phyloP scores from a whole-genome alignment of 2,113 vertebrate genomes.

The Macrotis lagotis region DNA sequence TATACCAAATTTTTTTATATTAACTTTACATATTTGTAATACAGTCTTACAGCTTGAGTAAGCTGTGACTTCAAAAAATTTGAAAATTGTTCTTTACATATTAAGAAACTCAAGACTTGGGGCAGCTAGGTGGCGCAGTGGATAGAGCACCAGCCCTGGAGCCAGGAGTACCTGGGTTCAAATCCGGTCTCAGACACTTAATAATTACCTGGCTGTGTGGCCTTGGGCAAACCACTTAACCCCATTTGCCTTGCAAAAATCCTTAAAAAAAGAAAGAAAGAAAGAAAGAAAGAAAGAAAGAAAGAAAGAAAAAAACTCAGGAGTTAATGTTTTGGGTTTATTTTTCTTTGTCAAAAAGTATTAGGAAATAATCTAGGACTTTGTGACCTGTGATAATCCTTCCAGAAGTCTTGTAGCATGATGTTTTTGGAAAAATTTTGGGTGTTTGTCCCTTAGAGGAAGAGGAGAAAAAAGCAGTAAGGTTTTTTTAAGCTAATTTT shows the following conservation, averaged over 20 bases:
- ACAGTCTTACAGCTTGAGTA: background rate
- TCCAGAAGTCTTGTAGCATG: constrained; percentile 57
- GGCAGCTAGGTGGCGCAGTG: too few species aligned
- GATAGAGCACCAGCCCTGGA: too few species aligned
- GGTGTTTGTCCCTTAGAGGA: constrained; percentile 59
- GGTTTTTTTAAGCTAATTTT: constrained; percentile 61
- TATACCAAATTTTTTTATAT: background rate
- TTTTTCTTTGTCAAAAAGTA: background rate
- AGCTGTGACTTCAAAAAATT: constrained; percentile 40
- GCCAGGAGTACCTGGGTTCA: too few species aligned
- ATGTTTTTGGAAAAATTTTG: constrained; percentile 56
- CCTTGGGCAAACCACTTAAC: too few species aligned
- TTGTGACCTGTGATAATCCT: constrained; percentile 52
- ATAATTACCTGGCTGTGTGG: too few species aligned
- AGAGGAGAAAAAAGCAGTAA: constrained; percentile 67
- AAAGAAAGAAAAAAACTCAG: too few species aligned
- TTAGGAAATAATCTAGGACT: constrained; percentile 38
- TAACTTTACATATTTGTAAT: constrained; percentile 3
- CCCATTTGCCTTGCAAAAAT: too few species aligned
- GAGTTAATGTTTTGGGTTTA: background rate
- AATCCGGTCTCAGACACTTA: too few species aligned
- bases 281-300: too few species aligned
- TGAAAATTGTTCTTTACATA: constrained; percentile 2
- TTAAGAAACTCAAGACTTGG: constrained; percentile 17
- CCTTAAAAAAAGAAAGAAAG: too few species aligned